Evolutionary conservation across 2,888 invertebrate species (phyloP).

Genomic region (Heliconius ismenius): DNA sequence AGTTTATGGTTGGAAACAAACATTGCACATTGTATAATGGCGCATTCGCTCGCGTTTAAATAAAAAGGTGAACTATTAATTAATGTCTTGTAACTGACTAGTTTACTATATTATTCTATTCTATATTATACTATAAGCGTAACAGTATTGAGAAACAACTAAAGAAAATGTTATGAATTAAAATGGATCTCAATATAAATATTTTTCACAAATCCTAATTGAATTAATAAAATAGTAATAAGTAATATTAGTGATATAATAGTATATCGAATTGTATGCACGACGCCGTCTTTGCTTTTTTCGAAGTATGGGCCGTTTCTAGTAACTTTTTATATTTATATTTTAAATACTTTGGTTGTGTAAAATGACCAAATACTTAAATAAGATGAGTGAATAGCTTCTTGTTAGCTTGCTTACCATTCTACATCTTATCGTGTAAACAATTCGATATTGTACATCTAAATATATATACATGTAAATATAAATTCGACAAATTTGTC

Average conservation of each 20-base stretch:
- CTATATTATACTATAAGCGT: conserved; percentile 50
- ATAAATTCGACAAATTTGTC: conserved; percentile 34
- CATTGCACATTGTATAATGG: conserved; percentile 62
- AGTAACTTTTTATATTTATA: conserved; percentile 9
- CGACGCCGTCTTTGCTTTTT: background rate
- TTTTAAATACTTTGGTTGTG: conserved; percentile 17
- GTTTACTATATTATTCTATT: conserved; percentile 49
- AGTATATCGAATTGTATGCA: conserved; percentile 29
- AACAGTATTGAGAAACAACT: conserved; percentile 73
- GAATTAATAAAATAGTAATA: conserved; percentile 51
- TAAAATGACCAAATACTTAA: conserved; percentile 15
- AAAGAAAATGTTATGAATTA: conserved; percentile 56
- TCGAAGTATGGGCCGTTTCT: background rate
- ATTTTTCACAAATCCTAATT: conserved; percentile 64
- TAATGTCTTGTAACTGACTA: conserved; percentile 71
- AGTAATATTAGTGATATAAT: conserved; percentile 57
- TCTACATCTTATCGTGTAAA: background rate
- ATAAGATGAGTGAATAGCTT: conserved; percentile 7
- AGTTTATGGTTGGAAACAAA: conserved; percentile 55
- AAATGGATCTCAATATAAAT: conserved; percentile 73
- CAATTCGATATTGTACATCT: conserved; percentile 16
- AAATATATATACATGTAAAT: conserved; percentile 9
- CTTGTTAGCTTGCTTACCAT: background rate
- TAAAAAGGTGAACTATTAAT: conserved; percentile 74
- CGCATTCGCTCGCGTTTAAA: conserved; percentile 67